Evolutionary conservation across 2,888 invertebrate genomes (phyloP).

Genomic region (Drosophila neotestacea): DNA sequence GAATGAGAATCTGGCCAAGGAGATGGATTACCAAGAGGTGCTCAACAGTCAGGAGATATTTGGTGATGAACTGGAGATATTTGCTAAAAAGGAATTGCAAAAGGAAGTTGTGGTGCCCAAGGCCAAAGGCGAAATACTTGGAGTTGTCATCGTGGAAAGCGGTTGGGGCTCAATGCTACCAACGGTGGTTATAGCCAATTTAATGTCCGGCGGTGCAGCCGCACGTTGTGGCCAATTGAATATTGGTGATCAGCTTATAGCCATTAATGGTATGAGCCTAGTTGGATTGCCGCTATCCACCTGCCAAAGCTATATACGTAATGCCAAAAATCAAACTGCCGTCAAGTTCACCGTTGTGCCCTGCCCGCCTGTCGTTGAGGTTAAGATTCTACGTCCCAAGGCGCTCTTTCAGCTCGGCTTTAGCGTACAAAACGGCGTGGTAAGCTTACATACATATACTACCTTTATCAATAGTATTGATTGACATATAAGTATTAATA

Average conservation of each 20-base stretch:
- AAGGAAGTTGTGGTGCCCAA: slow-evolving; percentile 99
- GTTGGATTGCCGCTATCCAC: slow-evolving; percentile 99
- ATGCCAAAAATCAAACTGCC: slow-evolving; percentile 98
- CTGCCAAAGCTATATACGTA: slow-evolving; percentile 99
- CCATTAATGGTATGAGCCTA: slow-evolving; percentile 98
- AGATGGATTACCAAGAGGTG: slow-evolving; percentile 99
- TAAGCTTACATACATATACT: slow-evolving; percentile 87
- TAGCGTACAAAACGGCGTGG: slow-evolving; percentile 99
- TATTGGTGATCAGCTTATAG: slow-evolving; percentile 99
- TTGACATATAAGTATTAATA: too few species aligned
- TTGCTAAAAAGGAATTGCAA: slow-evolving; percentile 98
- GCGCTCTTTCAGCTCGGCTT: slow-evolving; percentile 99
- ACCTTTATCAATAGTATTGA: background rate
- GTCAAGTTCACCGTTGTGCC: slow-evolving; percentile 99
- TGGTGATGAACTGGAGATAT: slow-evolving; percentile 99
- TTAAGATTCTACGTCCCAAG: slow-evolving; percentile 99
- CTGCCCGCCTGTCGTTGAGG: slow-evolving; percentile 99
- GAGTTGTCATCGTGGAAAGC: slow-evolving; percentile 99
- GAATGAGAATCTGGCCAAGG: slow-evolving; percentile 99
- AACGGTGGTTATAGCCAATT: slow-evolving; percentile 99
- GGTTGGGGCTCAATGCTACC: slow-evolving; percentile 99
- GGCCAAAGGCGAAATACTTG: slow-evolving; percentile 98
- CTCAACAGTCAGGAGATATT: slow-evolving; percentile 99
- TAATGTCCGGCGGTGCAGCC: slow-evolving; percentile 98
- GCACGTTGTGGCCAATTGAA: slow-evolving; percentile 99